A percentile compares a stretch with the other conserved stretches of the same genome.
Conservation (phyloP, 2,797 vertebrate species). For the Vespertilio murinus region DNA sequence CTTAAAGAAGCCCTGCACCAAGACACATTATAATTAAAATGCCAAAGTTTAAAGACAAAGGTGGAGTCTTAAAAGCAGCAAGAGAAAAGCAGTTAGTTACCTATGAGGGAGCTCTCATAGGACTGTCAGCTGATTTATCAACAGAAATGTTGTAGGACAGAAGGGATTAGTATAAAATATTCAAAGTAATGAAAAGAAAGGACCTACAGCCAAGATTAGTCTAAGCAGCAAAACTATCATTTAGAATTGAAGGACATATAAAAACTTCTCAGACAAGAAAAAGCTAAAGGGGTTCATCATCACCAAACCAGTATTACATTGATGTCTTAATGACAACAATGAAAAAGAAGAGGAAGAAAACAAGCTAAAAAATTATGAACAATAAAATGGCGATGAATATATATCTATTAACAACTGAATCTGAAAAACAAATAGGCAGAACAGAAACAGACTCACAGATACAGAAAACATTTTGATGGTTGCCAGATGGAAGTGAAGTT, state of each 20-base stretch:
- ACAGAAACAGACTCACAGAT: not conserved
- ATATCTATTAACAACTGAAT: not conserved
- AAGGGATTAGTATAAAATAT: not conserved
- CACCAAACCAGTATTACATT: not conserved
- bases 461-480: not conserved
- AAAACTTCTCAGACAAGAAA: not conserved
- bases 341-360: not conserved
- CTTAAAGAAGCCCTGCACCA: not conserved
- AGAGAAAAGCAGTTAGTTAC: not conserved
- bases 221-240: not conserved
- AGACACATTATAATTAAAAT: not conserved
- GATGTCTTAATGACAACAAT: not conserved
- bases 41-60: not conserved
- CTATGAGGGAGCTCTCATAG: not conserved
- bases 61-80: not conserved
- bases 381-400: not conserved
- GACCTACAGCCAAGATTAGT: not conserved
- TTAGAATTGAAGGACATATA: not conserved
- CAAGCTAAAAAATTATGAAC: not conserved
- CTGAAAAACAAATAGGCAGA: not conserved
- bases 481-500: not conserved
- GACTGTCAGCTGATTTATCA: not conserved
- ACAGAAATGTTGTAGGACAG: not conserved
- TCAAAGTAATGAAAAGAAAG: not conserved
- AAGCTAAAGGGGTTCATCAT: not conserved